These are phyloP conservation scores for Philereme vetulata DNA, from an alignment of 2,888 invertebrate genomes.

Conservation along the genomic window DNA sequence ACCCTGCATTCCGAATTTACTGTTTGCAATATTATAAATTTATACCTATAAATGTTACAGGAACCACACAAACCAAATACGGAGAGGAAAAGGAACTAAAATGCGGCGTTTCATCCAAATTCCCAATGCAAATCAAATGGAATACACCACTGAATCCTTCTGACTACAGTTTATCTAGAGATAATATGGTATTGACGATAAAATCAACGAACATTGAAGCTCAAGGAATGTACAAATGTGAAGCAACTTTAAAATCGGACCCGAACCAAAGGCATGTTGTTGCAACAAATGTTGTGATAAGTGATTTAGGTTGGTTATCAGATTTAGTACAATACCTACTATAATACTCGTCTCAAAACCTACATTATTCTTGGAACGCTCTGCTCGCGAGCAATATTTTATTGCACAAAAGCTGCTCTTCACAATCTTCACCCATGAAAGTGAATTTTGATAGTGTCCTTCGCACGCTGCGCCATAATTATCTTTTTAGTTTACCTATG, in stretches of 20 bases:
- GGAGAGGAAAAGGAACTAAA: constrained; percentile 11
- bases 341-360: no score
- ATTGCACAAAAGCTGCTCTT: no score
- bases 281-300: constrained; percentile 16
- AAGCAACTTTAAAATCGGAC: constrained; percentile 16
- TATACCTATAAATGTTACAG: constrained; percentile 9
- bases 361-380: no score
- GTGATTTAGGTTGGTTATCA: constrained; percentile 13
- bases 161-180: constrained; percentile 13
- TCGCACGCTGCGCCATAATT: no score
- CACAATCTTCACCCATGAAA: no score
- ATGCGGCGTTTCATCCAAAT: constrained; percentile 8
- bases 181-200: constrained; percentile 20
- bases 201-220: constrained; percentile 10
- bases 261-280: constrained; percentile 2
- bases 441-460: no score
- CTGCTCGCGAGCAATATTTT: no score
- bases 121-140: constrained; percentile 17
- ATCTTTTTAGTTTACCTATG: no score
- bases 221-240: constrained; percentile 21
- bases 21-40: no score
- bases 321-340: no score
- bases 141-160: constrained; percentile 12
- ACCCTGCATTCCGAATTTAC: no score
- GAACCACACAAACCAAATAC: constrained; percentile 2